Evolutionary conservation across 1,140 invertebrate genomes (phyloP), one percentile per base, ranked within the genome.

Genomic region (Mactra quadrangularis): DNA sequence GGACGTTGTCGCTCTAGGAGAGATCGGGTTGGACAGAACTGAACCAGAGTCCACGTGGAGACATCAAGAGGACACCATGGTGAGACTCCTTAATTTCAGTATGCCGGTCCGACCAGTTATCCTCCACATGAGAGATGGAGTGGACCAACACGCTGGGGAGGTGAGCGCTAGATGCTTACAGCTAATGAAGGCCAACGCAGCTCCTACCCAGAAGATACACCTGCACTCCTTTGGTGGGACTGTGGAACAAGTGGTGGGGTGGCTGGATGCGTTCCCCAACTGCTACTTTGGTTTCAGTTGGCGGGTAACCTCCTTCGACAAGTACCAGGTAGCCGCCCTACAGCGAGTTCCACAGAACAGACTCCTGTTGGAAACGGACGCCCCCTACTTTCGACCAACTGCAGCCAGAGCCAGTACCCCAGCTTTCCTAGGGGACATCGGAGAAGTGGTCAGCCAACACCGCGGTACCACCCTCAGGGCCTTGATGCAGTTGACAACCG

Each of bases 61-160:
- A n/a, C 11, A 31, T 4, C 47, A 57, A n/a, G 27, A 71, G 22
- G 29, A 71, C 27, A 74, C 55, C 17, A 35, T 74, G 13, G n/a
- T 74, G 3, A 74, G 35, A 41, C n/a, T 74, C 17, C 50, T 74
- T 0, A 7, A 57, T 13, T 59, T 57, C 50, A 57, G 71, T 22
- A 74, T 74, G 71, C 53, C 52, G 33, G 25, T 74, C 71, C 53
- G 71, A 3, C 71, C n/a, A 57, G 71, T 55, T 0, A 74, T 57
- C n/a, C 29, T 74, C 0, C 71, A 57, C 27, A 52, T 71, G 45
- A 17, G 50, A 53, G 45, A 53, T 6, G 22, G 15, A 11, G 31
- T 6, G 6, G 45, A 74, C 57, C 27, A 55, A 29, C 71, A 57
- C 35, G 35, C 52, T 2, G 71, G 33, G 35, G 71, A 55, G 17